Evolutionary conservation across 92 coral and sea anemone species (phyloP), one percentile per base, ranked within the genome.

Genomic region (Heliopora coerulea): DNA sequence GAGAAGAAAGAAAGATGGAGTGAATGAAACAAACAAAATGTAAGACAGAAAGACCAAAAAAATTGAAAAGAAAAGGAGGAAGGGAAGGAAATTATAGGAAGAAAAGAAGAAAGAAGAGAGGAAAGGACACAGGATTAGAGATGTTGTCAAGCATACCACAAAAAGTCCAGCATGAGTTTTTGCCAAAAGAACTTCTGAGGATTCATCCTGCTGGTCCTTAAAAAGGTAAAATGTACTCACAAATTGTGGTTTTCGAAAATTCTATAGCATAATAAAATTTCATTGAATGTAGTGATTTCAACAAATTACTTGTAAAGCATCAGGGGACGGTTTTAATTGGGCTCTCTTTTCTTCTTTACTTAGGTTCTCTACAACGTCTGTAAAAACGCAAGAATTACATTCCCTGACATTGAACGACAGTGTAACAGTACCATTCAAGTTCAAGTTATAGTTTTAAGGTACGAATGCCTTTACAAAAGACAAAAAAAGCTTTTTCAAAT

Each of bases 121-220:
- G 60, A 54, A 20, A 54, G 60, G 60, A 54, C 8, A 12, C 9
- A 63, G 23, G 24, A 27, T 24, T 3, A 65, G n/a, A 34, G 15
- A 40, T n/a, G 20, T 14, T 3, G 26, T 40, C 8, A 5, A 44
- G 8, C 58, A 56, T 68, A 91, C 96, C 90, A 86, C 96, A 84
- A 95, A 95, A 24, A 95, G 83, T 30, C 74, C 82, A 52, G 88
- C 76, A 68, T 95, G 99, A 31, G 88, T 86, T 76, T 91, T 87
- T 44, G 99, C 99, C 61, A 95, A 86, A 28, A 83, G 59, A 12
- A 95, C 99, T 69, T 95, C 99, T 37, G 99, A 83, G 37, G 99
- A 90, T 33, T 95, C 99, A 79, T 95, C 89, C 67, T 95, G 76
- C 63, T 90, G 91, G 62, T 95, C 91, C 99, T 95, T 8, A 12